Evolutionary conservation across 2,797 vertebrate genomes (phyloP).

Genomic region (Neomorphus geoffroyi): DNA sequence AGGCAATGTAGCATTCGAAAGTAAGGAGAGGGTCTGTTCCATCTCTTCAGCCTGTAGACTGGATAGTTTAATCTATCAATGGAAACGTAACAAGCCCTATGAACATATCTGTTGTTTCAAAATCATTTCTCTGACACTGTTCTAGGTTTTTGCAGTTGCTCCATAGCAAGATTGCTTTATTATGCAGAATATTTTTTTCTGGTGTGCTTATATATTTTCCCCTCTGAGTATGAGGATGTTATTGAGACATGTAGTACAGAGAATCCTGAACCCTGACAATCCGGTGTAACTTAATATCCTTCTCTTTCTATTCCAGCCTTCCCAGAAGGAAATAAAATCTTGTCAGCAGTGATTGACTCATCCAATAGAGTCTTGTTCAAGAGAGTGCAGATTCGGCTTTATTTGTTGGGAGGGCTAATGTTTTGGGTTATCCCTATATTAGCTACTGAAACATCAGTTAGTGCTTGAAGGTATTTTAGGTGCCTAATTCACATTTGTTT

Average conservation of each 20-base stretch:
- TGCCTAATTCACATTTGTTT: neutral
- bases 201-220: neutral
- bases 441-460: neutral
- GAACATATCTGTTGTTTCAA: neutral
- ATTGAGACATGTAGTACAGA: neutral
- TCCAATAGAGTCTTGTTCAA: neutral
- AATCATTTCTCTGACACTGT: neutral
- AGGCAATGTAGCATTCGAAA: neutral
- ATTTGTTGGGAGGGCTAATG: neutral
- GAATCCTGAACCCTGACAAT: neutral
- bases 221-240: neutral
- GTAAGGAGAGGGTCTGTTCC: neutral
- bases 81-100: rapidly evolving
- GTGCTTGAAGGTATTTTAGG: neutral
- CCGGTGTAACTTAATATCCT: neutral
- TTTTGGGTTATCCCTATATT: neutral
- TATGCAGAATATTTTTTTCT: neutral
- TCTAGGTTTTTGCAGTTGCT: neutral
- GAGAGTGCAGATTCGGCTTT: neutral
- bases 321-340: neutral
- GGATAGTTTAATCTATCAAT: neutral
- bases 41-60: neutral
- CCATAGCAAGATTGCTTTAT: neutral
- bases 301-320: neutral
- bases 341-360: neutral